phyloP scores from a whole-genome alignment of 2,797 vertebrate genomes.

The Eulemur albifrons region DNA sequence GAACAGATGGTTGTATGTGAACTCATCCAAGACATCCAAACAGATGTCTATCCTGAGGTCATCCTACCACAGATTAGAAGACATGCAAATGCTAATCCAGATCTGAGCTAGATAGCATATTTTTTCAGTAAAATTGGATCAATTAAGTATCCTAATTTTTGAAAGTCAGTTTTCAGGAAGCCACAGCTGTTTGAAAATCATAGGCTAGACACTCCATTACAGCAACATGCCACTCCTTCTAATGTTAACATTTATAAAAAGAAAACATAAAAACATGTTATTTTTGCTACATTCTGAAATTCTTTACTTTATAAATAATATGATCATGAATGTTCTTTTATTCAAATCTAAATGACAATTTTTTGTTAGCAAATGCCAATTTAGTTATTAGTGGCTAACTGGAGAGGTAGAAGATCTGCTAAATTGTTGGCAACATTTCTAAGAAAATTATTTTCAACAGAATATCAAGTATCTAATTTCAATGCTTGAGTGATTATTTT shows the following conservation, averaged over 20 bases:
- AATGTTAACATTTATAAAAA: background rate
- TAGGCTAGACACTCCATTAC: background rate
- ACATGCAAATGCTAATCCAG: slow-evolving; percentile 49
- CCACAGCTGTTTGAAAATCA: slow-evolving; percentile 41
- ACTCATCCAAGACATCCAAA: slow-evolving; percentile 13
- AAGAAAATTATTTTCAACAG: background rate
- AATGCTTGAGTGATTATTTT: background rate
- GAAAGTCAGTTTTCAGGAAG: slow-evolving; percentile 44
- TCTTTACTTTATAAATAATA: background rate
- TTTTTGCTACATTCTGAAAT: background rate
- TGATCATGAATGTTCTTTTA: background rate
- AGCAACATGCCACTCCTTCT: background rate
- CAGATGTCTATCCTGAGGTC: slow-evolving; percentile 59
- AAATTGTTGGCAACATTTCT: background rate
- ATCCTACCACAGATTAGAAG: background rate
- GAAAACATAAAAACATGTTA: background rate
- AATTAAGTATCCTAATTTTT: slow-evolving; percentile 52
- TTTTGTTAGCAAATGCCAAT: background rate
- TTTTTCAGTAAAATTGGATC: slow-evolving; percentile 54
- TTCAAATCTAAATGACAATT: background rate
- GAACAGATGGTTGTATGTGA: slow-evolving; percentile 15
- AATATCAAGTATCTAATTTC: background rate
- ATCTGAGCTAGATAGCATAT: background rate
- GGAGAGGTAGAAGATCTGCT: background rate
- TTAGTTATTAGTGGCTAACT: background rate